A percentile compares a stretch with the other conserved stretches of the same genome.
These are phyloP conservation scores for Leptosomus discolor DNA, from an alignment of 2,113 vertebrate species.

Conservation along the genomic window DNA sequence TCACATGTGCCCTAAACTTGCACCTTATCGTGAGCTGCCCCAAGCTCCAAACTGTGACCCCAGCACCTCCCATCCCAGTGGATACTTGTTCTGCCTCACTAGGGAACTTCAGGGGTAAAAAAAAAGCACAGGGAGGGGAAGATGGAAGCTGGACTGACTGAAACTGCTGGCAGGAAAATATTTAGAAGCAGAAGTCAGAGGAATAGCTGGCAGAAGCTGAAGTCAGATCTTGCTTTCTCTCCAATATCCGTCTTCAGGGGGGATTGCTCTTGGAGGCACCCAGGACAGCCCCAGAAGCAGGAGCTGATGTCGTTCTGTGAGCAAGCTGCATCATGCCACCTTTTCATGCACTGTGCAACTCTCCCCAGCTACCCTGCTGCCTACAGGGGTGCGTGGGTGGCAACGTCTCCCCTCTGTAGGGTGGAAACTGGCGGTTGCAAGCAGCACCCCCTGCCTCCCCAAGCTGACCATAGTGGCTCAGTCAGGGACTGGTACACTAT, in stretches of 20 bases:
- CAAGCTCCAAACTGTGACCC: not conserved
- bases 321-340: not conserved
- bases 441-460: not conserved
- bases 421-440: not conserved
- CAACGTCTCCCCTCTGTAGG: not conserved
- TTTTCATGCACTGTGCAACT: rapidly evolving
- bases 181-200: not conserved
- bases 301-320: not conserved
- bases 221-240: not conserved
- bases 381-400: too few species aligned
- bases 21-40: not conserved
- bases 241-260: not conserved
- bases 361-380: not conserved
- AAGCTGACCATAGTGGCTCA: not conserved
- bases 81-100: not conserved
- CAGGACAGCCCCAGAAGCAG: not conserved
- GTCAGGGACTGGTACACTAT: rapidly evolving
- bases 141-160: not conserved
- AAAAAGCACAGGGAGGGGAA: not conserved
- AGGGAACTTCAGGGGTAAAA: not conserved
- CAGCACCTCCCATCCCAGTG: not conserved
- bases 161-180: not conserved
- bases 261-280: not conserved
- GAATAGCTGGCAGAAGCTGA: not conserved
- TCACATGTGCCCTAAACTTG: not conserved